Conservation (phyloP, 2,888 invertebrate genomes). For the Octonoba sinensis region DNA sequence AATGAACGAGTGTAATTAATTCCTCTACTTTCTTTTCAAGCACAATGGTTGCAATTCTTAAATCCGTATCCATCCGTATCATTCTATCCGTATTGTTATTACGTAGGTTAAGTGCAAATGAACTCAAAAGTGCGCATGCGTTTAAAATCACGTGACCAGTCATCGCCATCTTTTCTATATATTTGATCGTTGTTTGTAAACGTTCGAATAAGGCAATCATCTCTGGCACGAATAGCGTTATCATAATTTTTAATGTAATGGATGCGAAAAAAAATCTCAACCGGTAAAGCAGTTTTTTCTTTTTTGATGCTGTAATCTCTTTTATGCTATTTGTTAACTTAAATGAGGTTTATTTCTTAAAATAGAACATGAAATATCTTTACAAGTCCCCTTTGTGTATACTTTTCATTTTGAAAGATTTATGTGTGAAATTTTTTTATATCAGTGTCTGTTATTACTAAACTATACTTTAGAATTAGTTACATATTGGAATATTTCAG, state of each 20-base stretch:
- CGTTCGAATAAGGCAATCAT: neutral
- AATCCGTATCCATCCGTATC: no score
- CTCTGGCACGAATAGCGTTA: neutral
- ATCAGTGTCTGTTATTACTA: no score
- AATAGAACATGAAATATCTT: neutral
- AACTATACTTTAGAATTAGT: no score
- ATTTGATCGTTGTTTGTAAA: constrained; percentile 17
- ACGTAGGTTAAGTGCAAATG: neutral
- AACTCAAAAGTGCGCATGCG: constrained; percentile 1
- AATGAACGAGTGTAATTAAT: no score
- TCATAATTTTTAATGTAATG: constrained; percentile 24
- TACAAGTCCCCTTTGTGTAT: neutral
- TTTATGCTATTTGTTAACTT: neutral
- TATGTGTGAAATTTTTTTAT: neutral
- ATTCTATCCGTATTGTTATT: neutral
- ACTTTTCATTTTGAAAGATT: neutral
- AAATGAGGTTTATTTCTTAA: neutral
- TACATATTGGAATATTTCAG: no score
- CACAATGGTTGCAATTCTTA: no score
- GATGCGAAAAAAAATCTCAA: constrained; percentile 58
- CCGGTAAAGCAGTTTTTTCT: constrained; percentile 14
- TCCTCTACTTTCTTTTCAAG: no score
- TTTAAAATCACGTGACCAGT: neutral
- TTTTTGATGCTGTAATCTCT: neutral
- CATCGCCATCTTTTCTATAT: constrained; percentile 1